Evolutionary conservation across 2,888 invertebrate species (phyloP), one percentile per base, ranked within the genome.

Genomic region (Brachycybe producta): DNA sequence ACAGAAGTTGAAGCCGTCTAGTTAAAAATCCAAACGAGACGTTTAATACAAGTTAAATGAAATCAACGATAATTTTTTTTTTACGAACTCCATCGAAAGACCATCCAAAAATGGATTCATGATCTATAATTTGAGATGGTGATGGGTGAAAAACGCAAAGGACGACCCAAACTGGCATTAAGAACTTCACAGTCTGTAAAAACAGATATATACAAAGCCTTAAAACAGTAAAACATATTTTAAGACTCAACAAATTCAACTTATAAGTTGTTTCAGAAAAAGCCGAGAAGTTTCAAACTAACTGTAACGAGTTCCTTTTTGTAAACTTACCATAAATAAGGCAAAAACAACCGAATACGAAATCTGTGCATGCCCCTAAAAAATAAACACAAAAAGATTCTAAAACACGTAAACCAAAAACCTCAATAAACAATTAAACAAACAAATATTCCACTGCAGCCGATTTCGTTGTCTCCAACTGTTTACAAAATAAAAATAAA

Each of bases 401-500:
- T 17, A 42, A 23, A 40, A n/a, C n/a, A n/a, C n/a, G n/a, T n/a
- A n/a, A n/a, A n/a, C n/a, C n/a, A n/a, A n/a, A 47, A 42, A 47
- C 15, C 13, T 30, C 24, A 19, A 40, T 38, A 35, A 5, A 30
- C 32, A 44, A n/a, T 23, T 35, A 49, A 17, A 64, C 67, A 65
- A 59, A 67, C 66, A 65, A 66, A 67, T 54, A 67, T 61, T 41
- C 63, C 64, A 59, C 65, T 65, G 57, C 67, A 67, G 5, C 67
- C 66, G 35, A 35, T 57, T 30, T 59, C 55, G 46, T 60, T 57
- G 56, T 62, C 61, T 35, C 65, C 65, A 56, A 65, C 67, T 67
- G 56, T n/a, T 60, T n/a, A n/a, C 59, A 35, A 52, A 46, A 53
- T 19, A 23, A 45, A n/a, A n/a, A n/a, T n/a, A n/a, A n/a, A n/a